Conservation (phyloP, 1,140 invertebrate species). For the Sycophaga agraensis region DNA sequence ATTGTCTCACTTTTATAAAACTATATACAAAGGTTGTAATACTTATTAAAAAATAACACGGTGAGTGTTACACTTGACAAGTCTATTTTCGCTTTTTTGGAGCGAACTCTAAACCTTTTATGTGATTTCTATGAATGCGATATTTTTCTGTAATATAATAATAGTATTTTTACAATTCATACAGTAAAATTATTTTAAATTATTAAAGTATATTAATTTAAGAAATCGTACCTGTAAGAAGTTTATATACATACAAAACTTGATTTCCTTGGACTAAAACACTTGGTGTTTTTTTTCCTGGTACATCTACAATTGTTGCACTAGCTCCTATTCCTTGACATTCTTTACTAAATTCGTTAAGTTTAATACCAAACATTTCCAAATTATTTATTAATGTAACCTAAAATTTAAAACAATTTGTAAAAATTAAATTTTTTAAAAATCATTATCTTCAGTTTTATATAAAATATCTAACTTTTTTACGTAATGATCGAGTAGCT, state of each 20-base stretch:
- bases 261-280: constrained; percentile 91
- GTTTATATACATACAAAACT: constrained; percentile 73
- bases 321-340: constrained; percentile 87
- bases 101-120: constrained; percentile 67
- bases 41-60: no score
- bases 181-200: neutral
- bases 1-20: no score
- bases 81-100: constrained; percentile 63
- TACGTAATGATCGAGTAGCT: constrained; percentile 78
- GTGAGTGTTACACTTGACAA: no score
- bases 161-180: constrained; percentile 8
- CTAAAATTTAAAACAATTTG: constrained; percentile 49
- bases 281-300: constrained; percentile 75
- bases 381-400: constrained; percentile 87
- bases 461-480: constrained; percentile 79
- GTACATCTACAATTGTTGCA: constrained; percentile 74
- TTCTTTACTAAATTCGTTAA: constrained; percentile 76
- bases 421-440: neutral
- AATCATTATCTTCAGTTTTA: neutral
- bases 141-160: constrained; percentile 61
- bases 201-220: constrained; percentile 1
- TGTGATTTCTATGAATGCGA: constrained; percentile 66
- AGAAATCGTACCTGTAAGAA: constrained; percentile 64
- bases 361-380: constrained; percentile 79
- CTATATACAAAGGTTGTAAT: no score